Conservation (phyloP, 2,113 vertebrate genomes). For the Riparia riparia region DNA sequence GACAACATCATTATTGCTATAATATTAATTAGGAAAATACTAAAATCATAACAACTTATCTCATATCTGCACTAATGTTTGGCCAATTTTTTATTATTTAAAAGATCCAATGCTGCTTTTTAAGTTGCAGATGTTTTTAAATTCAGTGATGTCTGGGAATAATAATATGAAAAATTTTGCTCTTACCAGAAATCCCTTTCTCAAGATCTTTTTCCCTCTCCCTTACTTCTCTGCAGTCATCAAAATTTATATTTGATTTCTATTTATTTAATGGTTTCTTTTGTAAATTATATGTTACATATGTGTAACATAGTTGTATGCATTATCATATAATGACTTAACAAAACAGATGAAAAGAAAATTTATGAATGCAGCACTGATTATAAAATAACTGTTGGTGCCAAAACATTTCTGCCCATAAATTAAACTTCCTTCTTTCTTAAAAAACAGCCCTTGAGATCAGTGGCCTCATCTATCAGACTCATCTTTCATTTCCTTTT, state of each 20-base stretch:
- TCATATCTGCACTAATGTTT: not conserved
- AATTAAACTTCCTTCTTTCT: slow-evolving; percentile 3
- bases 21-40: not conserved
- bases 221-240: not conserved
- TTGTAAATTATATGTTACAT: not conserved
- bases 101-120: not conserved
- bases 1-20: not conserved
- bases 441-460: not conserved
- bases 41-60: not conserved
- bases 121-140: not conserved
- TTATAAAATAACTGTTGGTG: slow-evolving; percentile 28
- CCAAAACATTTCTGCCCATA: not conserved
- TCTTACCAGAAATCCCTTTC: not conserved
- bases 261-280: not conserved
- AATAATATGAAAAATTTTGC: not conserved
- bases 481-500: slow-evolving; percentile 69
- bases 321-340: not conserved
- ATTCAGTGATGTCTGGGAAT: not conserved
- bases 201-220: rapidly evolving
- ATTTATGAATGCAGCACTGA: not conserved
- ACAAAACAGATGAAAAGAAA: not conserved
- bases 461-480: not conserved
- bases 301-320: not conserved
- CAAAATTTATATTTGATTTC: not conserved
- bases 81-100: not conserved